Percentiles rank a stretch among this genome's conserved stretches.
phyloP scores from a whole-genome alignment of 2,797 vertebrate genomes.

The Hephaestus fuliginosus region DNA sequence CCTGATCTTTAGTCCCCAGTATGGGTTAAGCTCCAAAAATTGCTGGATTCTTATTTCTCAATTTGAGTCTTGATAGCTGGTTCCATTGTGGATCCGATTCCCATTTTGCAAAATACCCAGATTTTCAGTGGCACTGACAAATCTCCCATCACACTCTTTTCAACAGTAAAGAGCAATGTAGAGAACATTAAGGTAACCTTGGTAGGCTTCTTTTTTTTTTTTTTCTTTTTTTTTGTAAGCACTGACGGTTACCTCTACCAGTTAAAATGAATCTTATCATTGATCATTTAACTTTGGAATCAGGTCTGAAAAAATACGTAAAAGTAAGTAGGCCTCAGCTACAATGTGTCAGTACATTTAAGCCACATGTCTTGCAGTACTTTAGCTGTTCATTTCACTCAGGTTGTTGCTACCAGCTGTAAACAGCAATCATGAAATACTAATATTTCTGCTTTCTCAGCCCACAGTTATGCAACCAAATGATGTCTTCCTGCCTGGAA shows the following conservation, averaged over 20 bases:
- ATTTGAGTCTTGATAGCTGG: background rate
- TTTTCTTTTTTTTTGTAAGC: background rate
- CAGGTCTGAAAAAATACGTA: background rate
- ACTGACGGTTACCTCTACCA: background rate
- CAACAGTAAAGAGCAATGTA: background rate
- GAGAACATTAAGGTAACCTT: background rate
- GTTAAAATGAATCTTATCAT: background rate
- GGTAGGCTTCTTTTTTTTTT: background rate
- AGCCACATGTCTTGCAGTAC: background rate
- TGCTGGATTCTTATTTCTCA: background rate
- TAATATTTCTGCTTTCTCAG: background rate
- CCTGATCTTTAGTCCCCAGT: background rate
- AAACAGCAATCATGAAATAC: no score
- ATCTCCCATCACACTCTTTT: background rate
- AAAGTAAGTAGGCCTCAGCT: no score
- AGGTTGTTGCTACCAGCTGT: background rate
- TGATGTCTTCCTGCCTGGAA: background rate
- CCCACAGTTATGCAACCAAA: no score
- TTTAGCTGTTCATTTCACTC: background rate
- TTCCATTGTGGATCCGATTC: background rate
- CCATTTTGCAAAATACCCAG: background rate
- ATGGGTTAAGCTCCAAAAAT: background rate
- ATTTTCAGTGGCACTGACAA: background rate
- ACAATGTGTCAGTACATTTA: background rate
- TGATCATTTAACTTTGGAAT: background rate